A percentile compares a stretch with the other conserved stretches of the same genome.
Conservation (phyloP, 1,140 invertebrate genomes). For the Antheraea mylitta region DNA sequence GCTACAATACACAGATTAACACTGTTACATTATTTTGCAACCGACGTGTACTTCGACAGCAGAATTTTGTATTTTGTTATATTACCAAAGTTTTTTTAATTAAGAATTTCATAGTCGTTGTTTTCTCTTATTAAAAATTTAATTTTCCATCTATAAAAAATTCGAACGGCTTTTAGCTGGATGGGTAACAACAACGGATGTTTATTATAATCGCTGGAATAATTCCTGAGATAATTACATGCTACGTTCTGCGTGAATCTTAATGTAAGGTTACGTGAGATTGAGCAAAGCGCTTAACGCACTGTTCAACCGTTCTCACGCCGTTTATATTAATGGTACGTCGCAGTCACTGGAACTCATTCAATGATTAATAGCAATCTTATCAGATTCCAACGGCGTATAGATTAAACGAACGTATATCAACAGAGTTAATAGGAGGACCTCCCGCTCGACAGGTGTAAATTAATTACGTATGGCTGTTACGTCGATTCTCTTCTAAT, state of each 20-base stretch:
- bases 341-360: conserved; percentile 26
- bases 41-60: too few relatives aligned
- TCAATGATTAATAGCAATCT: conserved; percentile 56
- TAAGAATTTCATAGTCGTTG: too few relatives aligned
- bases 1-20: too few relatives aligned
- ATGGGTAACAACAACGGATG: conserved; percentile 1
- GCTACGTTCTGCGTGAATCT: background rate
- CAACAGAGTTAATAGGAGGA: conserved; percentile 37
- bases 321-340: conserved; percentile 3
- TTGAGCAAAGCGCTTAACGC: background rate
- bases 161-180: conserved; percentile 6
- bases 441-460: conserved; percentile 43
- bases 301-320: background rate
- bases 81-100: too few relatives aligned
- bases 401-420: conserved; percentile 38
- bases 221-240: conserved; percentile 12
- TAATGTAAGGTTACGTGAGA: conserved; percentile 10
- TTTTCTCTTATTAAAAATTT: too few relatives aligned
- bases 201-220: conserved; percentile 21
- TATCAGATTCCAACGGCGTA: conserved; percentile 50
- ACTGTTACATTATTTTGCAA: too few relatives aligned
- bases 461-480: conserved; percentile 60
- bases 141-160: background rate
- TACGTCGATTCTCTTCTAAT: conserved; percentile 45
- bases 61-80: too few relatives aligned